Percentiles rank a stretch among this genome's conserved stretches.
Conservation (phyloP, 2,888 invertebrate species). For the Nomada hirtipes region DNA sequence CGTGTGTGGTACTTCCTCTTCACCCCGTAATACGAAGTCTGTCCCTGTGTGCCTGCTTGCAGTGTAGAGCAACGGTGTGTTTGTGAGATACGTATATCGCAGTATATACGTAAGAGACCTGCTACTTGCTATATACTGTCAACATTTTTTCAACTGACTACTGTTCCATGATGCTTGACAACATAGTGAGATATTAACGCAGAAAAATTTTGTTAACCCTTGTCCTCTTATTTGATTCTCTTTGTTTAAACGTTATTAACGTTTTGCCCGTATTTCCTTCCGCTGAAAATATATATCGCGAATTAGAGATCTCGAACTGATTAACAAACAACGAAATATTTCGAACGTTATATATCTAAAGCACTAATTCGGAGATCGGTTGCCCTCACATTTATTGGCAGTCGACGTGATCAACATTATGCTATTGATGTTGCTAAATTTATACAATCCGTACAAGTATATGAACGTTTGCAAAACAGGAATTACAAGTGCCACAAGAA, state of each 20-base stretch:
- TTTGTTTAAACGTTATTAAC: conserved; percentile 11
- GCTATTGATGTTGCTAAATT: conserved; percentile 64
- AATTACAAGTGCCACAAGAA: conserved; percentile 40
- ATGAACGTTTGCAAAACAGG: conserved; percentile 57
- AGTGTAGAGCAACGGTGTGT: conserved; percentile 57
- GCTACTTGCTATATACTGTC: conserved; percentile 66
- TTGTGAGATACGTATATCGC: conserved; percentile 60
- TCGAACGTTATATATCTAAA: conserved; percentile 33
- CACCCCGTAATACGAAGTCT: conserved; percentile 61
- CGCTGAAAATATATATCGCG: neutral
- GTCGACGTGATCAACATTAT: conserved; percentile 61
- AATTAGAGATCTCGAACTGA: conserved; percentile 19
- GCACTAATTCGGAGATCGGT: conserved; percentile 57
- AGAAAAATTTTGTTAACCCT: conserved; percentile 44
- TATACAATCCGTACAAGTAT: conserved; percentile 50
- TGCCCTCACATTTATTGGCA: conserved; percentile 64
- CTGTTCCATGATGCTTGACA: conserved; percentile 62
- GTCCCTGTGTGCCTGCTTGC: conserved; percentile 31
- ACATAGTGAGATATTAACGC: conserved; percentile 64
- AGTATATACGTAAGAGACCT: conserved; percentile 61
- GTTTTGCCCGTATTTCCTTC: neutral
- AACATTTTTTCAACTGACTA: conserved; percentile 67
- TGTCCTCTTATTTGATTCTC: neutral
- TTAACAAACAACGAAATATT: conserved; percentile 44
- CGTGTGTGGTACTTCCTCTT: conserved; percentile 63